Evolutionary conservation across 2,797 vertebrate species (phyloP).

Genomic region (Gephyroberyx darwinii): DNA sequence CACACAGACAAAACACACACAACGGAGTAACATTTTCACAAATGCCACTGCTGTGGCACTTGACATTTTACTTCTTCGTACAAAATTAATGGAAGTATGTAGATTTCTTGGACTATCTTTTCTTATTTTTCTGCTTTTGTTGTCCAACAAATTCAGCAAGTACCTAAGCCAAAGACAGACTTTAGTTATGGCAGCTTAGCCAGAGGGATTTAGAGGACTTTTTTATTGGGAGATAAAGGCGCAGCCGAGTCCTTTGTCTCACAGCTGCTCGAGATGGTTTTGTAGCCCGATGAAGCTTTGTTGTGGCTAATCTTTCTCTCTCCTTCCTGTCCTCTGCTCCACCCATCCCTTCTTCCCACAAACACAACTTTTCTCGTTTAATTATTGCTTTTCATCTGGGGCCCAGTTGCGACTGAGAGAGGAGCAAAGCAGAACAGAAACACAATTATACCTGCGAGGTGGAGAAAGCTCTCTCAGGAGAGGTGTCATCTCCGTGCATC

Average conservation of each 20-base stretch:
- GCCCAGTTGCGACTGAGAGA: conserved; percentile 63
- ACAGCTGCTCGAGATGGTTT: conserved; percentile 62
- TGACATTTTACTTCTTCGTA: conserved; percentile 56
- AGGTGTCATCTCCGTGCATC: conserved; percentile 33
- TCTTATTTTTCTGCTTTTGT: conserved; percentile 58
- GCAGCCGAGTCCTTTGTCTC: conserved; percentile 68
- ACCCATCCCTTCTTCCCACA: conserved; percentile 45
- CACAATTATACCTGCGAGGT: conserved; percentile 71
- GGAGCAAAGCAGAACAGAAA: conserved; percentile 60
- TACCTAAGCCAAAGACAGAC: conserved; percentile 55
- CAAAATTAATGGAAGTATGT: conserved; percentile 42
- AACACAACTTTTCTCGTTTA: conserved; percentile 75
- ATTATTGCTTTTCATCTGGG: conserved; percentile 72
- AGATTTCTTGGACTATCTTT: conserved; percentile 42
- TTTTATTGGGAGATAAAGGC: conserved; percentile 68
- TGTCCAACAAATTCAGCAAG: conserved; percentile 59
- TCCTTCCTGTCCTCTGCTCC: conserved; percentile 48
- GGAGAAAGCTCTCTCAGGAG: conserved; percentile 51
- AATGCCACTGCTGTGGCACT: conserved; percentile 59
- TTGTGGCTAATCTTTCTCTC: conserved; percentile 65
- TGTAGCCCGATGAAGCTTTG: conserved; percentile 66
- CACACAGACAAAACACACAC: conserved; percentile 50
- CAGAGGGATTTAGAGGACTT: conserved; percentile 65
- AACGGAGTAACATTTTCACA: conserved; percentile 69
- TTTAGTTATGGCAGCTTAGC: conserved; percentile 75